A percentile compares a stretch with the other conserved stretches of the same genome.
These are phyloP conservation scores for Emydura subglobosa DNA, from an alignment of 2,113 vertebrate genomes.

Conservation along the genomic window DNA sequence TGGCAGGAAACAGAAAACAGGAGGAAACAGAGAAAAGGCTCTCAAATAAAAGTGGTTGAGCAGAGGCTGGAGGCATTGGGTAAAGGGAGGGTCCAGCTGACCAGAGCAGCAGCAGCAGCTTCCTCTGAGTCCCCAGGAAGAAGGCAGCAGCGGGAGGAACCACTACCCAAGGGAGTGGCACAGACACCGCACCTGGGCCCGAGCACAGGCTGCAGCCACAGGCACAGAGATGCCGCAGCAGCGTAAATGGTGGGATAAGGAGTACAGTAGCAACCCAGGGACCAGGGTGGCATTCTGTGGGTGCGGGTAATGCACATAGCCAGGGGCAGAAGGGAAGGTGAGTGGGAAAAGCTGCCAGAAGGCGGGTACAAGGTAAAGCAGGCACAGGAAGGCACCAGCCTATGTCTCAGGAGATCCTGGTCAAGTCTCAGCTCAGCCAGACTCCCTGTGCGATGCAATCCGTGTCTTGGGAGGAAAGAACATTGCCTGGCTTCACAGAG, in stretches of 20 bases:
- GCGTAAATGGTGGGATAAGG: background rate
- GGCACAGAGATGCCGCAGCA: background rate
- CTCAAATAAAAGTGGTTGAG: background rate
- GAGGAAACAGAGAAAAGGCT: background rate
- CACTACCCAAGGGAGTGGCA: background rate
- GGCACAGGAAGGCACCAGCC: too few species aligned
- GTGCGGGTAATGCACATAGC: background rate
- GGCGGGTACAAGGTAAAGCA: background rate
- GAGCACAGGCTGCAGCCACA: background rate
- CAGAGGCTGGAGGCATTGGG: background rate
- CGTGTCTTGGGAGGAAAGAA: background rate
- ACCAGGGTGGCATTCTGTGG: background rate
- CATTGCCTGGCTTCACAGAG: fast-evolving
- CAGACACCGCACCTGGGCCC: background rate
- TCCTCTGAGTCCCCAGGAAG: background rate
- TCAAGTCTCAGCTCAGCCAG: too few species aligned
- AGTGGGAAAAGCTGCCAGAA: background rate
- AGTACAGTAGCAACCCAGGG: fast-evolving
- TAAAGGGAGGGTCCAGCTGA: background rate
- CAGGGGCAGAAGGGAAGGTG: background rate
- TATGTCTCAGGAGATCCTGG: background rate
- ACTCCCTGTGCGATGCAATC: too few species aligned
- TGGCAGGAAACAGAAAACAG: background rate
- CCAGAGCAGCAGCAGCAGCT: background rate
- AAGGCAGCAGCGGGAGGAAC: background rate